These are phyloP conservation scores for Prorops nasuta DNA, from an alignment of 1,140 invertebrate genomes.

Conservation along the genomic window DNA sequence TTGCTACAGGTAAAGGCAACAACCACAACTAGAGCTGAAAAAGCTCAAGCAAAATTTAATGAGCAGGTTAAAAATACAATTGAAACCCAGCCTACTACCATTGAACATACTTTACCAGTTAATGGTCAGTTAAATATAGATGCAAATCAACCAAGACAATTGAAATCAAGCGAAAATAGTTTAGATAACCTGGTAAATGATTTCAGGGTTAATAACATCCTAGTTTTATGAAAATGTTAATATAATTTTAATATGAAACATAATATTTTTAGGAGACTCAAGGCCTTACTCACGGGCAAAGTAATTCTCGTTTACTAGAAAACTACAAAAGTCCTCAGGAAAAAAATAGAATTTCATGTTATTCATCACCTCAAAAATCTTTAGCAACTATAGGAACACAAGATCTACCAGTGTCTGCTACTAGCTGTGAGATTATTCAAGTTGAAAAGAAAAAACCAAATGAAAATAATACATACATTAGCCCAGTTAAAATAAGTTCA, in stretches of 20 bases:
- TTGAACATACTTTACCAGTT: too few relatives aligned
- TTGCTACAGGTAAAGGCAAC: conserved; percentile 20
- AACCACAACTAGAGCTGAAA: conserved; percentile 31
- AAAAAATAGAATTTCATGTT: too few relatives aligned
- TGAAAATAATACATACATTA: background rate
- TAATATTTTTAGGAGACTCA: conserved; percentile 65
- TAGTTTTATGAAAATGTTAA: background rate
- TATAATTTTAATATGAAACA: background rate
- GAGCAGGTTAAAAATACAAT: conserved; percentile 30
- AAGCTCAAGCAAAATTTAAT: conserved; percentile 35
- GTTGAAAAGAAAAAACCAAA: background rate
- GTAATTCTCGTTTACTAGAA: conserved; percentile 60
- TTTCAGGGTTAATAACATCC: too few relatives aligned
- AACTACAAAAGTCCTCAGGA: conserved; percentile 57
- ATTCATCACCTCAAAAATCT: too few relatives aligned
- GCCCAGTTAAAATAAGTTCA: background rate
- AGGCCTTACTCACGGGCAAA: conserved; percentile 60
- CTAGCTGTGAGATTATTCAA: background rate
- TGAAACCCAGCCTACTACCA: conserved; percentile 31
- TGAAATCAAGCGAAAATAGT: conserved; percentile 61
- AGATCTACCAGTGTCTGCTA: too few relatives aligned
- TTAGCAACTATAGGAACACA: too few relatives aligned
- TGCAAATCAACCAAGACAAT: conserved; percentile 29
- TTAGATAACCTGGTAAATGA: conserved; percentile 59
- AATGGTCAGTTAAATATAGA: too few relatives aligned